phyloP scores from a whole-genome alignment of 2,113 vertebrate species.

The Gallinago jamesoni region DNA sequence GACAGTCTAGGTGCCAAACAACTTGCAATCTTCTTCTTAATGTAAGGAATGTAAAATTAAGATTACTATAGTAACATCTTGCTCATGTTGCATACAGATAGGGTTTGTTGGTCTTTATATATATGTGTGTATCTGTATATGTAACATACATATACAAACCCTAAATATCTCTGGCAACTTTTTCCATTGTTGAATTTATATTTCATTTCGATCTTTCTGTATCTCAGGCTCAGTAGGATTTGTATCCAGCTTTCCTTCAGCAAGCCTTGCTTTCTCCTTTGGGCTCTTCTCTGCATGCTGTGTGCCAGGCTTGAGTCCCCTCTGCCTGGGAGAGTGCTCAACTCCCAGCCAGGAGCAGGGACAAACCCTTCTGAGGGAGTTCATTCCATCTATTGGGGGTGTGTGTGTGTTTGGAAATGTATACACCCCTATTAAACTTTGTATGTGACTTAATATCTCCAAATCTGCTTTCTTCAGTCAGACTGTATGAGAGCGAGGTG shows the following conservation, averaged over 20 bases:
- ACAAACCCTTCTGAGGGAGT: not conserved
- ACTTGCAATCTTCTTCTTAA: slow-evolving; percentile 10
- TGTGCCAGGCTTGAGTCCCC: accelerated
- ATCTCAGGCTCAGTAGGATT: not conserved
- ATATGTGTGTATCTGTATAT: not conserved
- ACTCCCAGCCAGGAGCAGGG: not conserved
- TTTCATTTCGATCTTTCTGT: not conserved
- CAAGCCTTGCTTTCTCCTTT: not conserved
- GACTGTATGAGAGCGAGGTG: not conserved
- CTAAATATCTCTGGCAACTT: slow-evolving; percentile 8
- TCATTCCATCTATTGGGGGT: not conserved
- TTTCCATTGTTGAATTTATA: not conserved
- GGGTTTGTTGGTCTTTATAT: slow-evolving; percentile 11
- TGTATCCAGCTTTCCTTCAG: too few relatives aligned
- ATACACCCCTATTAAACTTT: not conserved
- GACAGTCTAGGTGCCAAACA: slow-evolving; percentile 19
- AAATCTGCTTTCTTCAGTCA: not conserved
- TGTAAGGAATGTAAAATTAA: slow-evolving; percentile 45
- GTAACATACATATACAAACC: not conserved
- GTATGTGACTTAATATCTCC: not conserved
- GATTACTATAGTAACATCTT: slow-evolving; percentile 56
- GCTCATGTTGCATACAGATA: not conserved
- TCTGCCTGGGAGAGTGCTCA: accelerated
- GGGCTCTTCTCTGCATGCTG: not conserved
- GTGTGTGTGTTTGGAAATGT: not conserved